phyloP scores from a whole-genome alignment of 2,113 vertebrate genomes.

The Sialia sialis region DNA sequence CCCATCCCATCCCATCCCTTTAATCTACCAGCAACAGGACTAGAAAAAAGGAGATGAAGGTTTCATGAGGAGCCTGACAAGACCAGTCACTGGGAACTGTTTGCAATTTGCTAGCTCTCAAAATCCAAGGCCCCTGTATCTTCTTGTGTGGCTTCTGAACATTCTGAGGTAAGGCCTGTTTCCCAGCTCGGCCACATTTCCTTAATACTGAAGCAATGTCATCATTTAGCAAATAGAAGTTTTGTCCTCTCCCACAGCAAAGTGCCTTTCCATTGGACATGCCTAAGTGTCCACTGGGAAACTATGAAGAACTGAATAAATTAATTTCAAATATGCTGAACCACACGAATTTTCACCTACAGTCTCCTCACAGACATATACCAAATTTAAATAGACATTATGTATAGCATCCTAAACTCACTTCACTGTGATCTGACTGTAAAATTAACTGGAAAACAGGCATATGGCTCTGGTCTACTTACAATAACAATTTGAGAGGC shows the following conservation, averaged over 20 bases:
- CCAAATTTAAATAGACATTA: neutral
- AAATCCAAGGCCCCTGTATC: neutral
- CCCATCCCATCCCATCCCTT: too few relatives aligned
- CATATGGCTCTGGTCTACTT: neutral
- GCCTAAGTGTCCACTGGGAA: neutral
- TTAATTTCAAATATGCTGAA: neutral
- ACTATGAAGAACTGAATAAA: neutral
- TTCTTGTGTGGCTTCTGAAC: neutral
- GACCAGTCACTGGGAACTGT: neutral
- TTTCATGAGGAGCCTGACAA: neutral
- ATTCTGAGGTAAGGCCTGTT: neutral
- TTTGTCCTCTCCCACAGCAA: neutral
- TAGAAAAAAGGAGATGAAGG: neutral
- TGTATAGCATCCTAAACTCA: neutral
- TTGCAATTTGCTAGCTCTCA: neutral
- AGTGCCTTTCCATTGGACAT: neutral
- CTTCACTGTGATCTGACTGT: neutral
- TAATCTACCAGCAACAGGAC: too few relatives aligned
- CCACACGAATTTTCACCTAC: neutral
- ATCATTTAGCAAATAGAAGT: neutral
- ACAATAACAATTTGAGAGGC: neutral
- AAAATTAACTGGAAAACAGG: neutral
- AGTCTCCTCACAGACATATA: neutral
- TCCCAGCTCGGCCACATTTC: neutral
- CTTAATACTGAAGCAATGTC: neutral